Evolutionary conservation across 2,113 vertebrate species (phyloP).

Genomic region (Orcinus orca): DNA sequence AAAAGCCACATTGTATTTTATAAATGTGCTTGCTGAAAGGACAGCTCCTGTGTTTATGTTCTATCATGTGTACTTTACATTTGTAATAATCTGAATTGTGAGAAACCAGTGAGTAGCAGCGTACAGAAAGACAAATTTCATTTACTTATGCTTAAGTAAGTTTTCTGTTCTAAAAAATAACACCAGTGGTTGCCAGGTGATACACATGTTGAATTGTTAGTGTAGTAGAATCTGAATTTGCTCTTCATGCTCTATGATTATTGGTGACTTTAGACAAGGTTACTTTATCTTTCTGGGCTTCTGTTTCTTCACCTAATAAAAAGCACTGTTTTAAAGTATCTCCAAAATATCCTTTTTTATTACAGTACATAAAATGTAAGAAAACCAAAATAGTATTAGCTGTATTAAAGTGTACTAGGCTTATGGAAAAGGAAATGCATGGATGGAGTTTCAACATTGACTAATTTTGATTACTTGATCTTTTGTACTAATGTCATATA

Average conservation of each 20-base stretch:
- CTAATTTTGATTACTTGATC: not conserved
- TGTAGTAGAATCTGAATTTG: not conserved
- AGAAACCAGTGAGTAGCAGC: not conserved
- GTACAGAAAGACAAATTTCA: not conserved
- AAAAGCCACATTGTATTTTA: constrained; percentile 15
- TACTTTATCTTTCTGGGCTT: not conserved
- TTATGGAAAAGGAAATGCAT: not conserved
- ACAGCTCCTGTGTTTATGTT: not conserved
- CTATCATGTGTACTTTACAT: not conserved
- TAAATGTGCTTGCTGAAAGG: not conserved
- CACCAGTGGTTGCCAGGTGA: not conserved
- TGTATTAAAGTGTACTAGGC: not conserved
- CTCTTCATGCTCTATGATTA: not conserved
- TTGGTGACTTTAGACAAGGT: not conserved
- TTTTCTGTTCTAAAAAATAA: not conserved
- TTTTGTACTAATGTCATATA: not conserved
- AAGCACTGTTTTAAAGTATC: not conserved
- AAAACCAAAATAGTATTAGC: not conserved
- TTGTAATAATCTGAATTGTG: not conserved
- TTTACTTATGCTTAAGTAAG: not conserved
- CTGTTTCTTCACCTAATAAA: not conserved
- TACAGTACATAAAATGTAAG: not conserved
- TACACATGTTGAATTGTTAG: not conserved
- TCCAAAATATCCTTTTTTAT: not conserved
- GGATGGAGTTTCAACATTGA: not conserved